Base-by-base conservation (phyloP, 1,140 invertebrate genomes). In the Octopus bimaculoides region DNA sequence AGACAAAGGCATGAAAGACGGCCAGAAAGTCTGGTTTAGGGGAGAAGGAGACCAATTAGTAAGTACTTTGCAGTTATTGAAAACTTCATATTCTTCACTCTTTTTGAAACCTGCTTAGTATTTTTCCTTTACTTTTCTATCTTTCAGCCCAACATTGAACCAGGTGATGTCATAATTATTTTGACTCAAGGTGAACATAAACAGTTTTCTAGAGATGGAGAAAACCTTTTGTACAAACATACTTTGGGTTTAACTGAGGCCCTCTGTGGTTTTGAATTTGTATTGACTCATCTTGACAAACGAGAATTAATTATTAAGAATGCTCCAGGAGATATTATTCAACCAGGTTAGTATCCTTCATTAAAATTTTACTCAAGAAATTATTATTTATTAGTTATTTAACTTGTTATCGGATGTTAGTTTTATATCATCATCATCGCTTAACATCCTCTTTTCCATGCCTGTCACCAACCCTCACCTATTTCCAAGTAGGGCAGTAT, bases 1-100 rank as follows among this genome's bases (percentile, higher is more conserved):
- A 78, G 97, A 99, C 86, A 98, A 98, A 89, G 98, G 92, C 75
- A 99, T 99, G 98, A 92, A 93, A 76, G 96, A 99, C 90, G 96
- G 96, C 5, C 97, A 99, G 89, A 99, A 96, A 90, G 98, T 99
- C 81, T 92, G 95, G 41, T 99, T 99, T 86, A 92, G 92, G 84
- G 97, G 97, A 26, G 98, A 99, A 91, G 98, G 98, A 77, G 98
- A 99, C 92, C 97, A 99, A 87, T 95, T 85, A 83, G 89, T 90
- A 83, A 79, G 84, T 80, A 52, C 17, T 78, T 75, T 61, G 3
- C 26, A 41, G 26, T 41, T 41, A 41, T 41, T 41, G 26, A 41
- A 41, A 41, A 41, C 1, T 41, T 41, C 26, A 41, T 41, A 41
- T 41, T 41, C 26, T 41, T 41, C 3, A 41, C 26, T 41, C 1